Evolutionary conservation across 30 jellyfish, hydroid and myxozoan species (phyloP).

Genomic region (Phacellophora camtschatica): DNA sequence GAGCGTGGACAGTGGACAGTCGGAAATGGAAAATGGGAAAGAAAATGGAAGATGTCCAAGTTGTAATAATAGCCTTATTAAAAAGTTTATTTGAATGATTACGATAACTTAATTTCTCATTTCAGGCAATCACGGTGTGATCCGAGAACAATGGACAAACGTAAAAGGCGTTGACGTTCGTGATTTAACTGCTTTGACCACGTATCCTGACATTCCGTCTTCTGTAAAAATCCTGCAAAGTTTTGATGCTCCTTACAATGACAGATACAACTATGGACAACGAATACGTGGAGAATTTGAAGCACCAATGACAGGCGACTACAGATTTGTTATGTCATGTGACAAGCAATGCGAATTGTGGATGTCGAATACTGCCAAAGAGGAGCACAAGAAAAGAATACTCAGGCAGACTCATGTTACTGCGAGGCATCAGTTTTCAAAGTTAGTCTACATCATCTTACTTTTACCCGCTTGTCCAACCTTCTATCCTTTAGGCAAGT

Average conservation of each 20-base stretch:
- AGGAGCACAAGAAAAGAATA: conserved; percentile 70
- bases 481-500: too few species aligned
- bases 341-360: conserved; percentile 85
- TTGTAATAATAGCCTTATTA: too few species aligned
- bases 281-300: conserved; percentile 89
- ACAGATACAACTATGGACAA: conserved; percentile 87
- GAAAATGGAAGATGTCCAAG: too few species aligned
- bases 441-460: conserved; percentile 5
- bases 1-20: too few species aligned
- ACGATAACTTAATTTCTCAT: too few species aligned
- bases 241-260: conserved; percentile 90
- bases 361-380: conserved; percentile 59
- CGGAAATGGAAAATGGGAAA: too few species aligned
- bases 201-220: conserved; percentile 79
- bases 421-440: conserved; percentile 82
- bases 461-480: not conserved
- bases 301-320: conserved; percentile 99
- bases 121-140: conserved; percentile 87
- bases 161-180: conserved; percentile 89
- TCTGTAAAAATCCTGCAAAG: conserved; percentile 63
- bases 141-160: conserved; percentile 89
- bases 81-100: too few species aligned
- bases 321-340: conserved; percentile 90
- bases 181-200: conserved; percentile 63
- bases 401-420: conserved; percentile 70